Conservation (phyloP, 1,140 invertebrate species). For the Sarcophaga bullata region DNA sequence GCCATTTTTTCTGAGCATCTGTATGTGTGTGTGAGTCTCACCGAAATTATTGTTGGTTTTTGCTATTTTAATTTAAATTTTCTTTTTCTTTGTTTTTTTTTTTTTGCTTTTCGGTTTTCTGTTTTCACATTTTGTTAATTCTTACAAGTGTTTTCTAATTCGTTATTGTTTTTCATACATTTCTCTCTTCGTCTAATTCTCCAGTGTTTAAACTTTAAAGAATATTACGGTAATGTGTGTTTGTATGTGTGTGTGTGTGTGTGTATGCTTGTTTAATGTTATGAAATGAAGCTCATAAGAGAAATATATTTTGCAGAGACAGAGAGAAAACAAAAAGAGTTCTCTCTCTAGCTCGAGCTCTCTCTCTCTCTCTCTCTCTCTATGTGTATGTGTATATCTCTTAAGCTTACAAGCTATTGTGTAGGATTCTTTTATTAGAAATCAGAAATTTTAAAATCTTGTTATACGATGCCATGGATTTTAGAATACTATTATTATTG, state of each 20-base stretch:
- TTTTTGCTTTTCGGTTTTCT: neutral
- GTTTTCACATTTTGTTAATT: neutral
- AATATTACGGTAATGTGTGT: too few relatives aligned
- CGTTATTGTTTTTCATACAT: neutral
- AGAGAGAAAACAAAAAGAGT: neutral
- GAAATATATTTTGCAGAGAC: neutral
- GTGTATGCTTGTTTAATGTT: neutral
- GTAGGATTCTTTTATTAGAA: conserved; percentile 5
- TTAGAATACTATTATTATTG: neutral
- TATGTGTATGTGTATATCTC: too few relatives aligned
- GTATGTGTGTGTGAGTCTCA: too few relatives aligned
- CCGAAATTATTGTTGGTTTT: too few relatives aligned
- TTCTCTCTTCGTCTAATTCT: neutral
- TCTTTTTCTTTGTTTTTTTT: neutral
- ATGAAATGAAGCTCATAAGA: neutral
- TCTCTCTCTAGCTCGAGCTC: neutral
- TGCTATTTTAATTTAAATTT: too few relatives aligned
- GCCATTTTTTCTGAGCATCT: too few relatives aligned
- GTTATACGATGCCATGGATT: neutral
- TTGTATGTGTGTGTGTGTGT: neutral
- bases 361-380: too few relatives aligned
- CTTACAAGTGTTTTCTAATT: neutral
- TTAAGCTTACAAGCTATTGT: neutral
- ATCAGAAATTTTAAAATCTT: neutral
- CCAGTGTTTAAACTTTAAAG: neutral